Conservation (phyloP, 2,888 invertebrate genomes). For the Brenthis daphne region DNA sequence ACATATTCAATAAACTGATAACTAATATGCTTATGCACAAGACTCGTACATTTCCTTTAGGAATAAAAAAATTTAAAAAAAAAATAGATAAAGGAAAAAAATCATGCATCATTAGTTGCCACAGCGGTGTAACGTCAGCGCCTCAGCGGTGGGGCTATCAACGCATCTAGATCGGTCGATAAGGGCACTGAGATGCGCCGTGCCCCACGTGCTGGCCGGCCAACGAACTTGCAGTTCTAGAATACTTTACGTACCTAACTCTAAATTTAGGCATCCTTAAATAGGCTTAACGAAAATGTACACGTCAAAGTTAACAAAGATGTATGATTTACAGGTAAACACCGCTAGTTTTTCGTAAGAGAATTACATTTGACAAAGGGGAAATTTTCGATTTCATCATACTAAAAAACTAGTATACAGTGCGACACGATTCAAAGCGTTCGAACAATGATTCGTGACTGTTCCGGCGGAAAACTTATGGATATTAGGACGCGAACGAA, state of each 20-base stretch:
- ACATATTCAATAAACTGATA: too few species aligned
- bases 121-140: neutral
- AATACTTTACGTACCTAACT: neutral
- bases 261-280: too few species aligned
- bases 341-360: too few species aligned
- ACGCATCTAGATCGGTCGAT: conserved; percentile 37
- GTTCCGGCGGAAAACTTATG: neutral
- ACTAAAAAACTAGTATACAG: neutral
- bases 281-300: too few species aligned
- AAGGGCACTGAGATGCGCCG: conserved; percentile 31
- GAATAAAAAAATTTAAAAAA: too few species aligned
- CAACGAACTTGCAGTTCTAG: conserved; percentile 13
- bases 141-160: conserved; percentile 6
- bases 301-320: too few species aligned
- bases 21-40: too few species aligned
- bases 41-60: too few species aligned
- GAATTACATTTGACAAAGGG: neutral
- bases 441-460: neutral
- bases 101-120: neutral
- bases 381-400: neutral
- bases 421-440: neutral
- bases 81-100: too few species aligned
- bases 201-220: conserved; percentile 14
- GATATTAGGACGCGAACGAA: neutral
- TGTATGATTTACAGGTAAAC: neutral